phyloP scores from a whole-genome alignment of 2,888 invertebrate species.

The Heliconius sara region DNA sequence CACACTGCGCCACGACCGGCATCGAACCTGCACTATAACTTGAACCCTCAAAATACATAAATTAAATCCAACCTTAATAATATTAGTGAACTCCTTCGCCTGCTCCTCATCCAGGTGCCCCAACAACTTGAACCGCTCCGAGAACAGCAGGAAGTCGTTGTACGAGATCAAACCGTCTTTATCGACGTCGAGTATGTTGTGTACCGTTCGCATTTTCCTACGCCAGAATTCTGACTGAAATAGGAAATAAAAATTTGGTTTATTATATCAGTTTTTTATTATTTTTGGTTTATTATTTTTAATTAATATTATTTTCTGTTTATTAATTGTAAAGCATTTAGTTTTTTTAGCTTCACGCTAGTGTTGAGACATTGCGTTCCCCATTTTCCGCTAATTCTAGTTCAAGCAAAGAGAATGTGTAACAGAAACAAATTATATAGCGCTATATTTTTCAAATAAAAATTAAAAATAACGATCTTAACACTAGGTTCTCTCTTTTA shows the following conservation, averaged over 20 bases:
- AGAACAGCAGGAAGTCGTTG: slow-evolving; percentile 90
- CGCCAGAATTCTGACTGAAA: slow-evolving; percentile 89
- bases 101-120: slow-evolving; percentile 88
- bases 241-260: background rate
- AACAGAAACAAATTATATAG: too few species aligned
- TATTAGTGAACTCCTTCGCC: slow-evolving; percentile 87
- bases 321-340: too few species aligned
- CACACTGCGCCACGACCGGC: too few species aligned
- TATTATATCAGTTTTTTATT: too few species aligned
- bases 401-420: too few species aligned
- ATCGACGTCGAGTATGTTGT: slow-evolving; percentile 92
- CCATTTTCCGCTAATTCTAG: too few species aligned
- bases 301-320: too few species aligned
- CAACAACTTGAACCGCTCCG: slow-evolving; percentile 88
- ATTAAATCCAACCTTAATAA: slow-evolving; percentile 85
- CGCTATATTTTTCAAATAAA: too few species aligned
- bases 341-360: too few species aligned
- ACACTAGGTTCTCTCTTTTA: background rate
- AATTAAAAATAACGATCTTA: too few species aligned
- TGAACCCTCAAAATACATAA: background rate
- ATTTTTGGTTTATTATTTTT: too few species aligned
- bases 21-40: background rate
- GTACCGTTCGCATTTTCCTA: slow-evolving; percentile 93
- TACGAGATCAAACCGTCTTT: slow-evolving; percentile 93
- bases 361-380: too few species aligned